A percentile compares a stretch with the other conserved stretches of the same genome.
Evolutionary conservation across 2,797 vertebrate genomes (phyloP).

Genomic region (Acanthornis magna): DNA sequence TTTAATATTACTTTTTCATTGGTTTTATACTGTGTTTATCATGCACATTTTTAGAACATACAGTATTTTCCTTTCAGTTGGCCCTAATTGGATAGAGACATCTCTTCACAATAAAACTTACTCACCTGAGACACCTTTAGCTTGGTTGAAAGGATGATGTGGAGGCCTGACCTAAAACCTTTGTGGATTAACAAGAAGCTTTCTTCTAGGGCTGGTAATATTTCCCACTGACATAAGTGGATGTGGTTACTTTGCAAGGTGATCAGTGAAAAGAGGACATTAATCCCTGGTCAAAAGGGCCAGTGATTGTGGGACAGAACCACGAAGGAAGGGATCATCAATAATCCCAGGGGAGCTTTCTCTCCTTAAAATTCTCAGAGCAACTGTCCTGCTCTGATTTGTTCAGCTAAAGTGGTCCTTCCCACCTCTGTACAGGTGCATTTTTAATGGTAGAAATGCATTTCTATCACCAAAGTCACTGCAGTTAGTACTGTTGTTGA

Average conservation of each 20-base stretch:
- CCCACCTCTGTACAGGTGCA: not conserved
- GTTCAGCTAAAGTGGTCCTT: not conserved
- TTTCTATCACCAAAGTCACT: not conserved
- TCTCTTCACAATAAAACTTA: not conserved
- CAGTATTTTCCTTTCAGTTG: not conserved
- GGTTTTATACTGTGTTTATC: not conserved
- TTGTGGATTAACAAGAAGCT: not conserved
- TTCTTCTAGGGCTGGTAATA: not conserved
- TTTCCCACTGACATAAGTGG: not conserved
- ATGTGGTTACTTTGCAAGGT: not conserved
- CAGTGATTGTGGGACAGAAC: not conserved
- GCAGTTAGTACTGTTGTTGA: not conserved
- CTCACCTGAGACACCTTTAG: not conserved
- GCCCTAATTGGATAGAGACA: not conserved
- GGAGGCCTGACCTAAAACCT: not conserved
- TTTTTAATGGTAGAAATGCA: not conserved
- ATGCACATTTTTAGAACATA: not conserved
- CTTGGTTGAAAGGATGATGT: not conserved
- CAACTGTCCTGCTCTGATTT: not conserved
- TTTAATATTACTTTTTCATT: constrained; percentile 19
- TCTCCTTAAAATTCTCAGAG: not conserved
- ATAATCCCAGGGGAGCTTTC: not conserved
- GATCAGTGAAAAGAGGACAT: not conserved
- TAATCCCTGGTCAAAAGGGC: not conserved
- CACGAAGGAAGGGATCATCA: not conserved